Evolutionary conservation across 1,140 invertebrate species (phyloP).

Genomic region (Trinorchestia longiramus): DNA sequence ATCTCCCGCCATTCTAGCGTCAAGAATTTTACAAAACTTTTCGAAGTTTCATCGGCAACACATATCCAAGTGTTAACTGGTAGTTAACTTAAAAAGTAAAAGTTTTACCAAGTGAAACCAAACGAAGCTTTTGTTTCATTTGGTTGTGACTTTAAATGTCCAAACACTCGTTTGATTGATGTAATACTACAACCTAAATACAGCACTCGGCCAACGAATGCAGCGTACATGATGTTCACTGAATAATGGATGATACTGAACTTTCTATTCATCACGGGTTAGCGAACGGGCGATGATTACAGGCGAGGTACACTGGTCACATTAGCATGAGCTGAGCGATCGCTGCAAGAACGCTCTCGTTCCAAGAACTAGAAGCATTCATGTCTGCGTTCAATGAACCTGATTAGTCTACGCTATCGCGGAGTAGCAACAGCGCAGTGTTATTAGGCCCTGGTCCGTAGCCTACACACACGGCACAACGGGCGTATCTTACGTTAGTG

Average conservation of each 20-base stretch:
- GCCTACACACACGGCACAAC: neutral
- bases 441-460: neutral
- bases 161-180: neutral
- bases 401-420: neutral
- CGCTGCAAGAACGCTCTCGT: neutral
- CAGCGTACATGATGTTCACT: neutral
- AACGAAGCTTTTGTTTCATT: too few species aligned
- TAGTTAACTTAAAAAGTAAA: neutral
- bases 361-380: neutral
- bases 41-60: too few species aligned
- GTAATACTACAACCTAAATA: neutral
- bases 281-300: neutral
- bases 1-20: neutral
- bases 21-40: neutral
- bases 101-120: too few species aligned
- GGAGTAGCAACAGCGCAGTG: neutral
- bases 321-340: neutral
- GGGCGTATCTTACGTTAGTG: neutral
- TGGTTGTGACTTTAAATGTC: neutral
- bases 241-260: neutral
- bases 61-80: too few species aligned
- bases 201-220: neutral
- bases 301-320: neutral
- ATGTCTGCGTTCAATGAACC: neutral
- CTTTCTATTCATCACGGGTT: neutral